Base-by-base conservation (phyloP, 2,797 vertebrate species). In the Pseudochirops cupreus region DNA sequence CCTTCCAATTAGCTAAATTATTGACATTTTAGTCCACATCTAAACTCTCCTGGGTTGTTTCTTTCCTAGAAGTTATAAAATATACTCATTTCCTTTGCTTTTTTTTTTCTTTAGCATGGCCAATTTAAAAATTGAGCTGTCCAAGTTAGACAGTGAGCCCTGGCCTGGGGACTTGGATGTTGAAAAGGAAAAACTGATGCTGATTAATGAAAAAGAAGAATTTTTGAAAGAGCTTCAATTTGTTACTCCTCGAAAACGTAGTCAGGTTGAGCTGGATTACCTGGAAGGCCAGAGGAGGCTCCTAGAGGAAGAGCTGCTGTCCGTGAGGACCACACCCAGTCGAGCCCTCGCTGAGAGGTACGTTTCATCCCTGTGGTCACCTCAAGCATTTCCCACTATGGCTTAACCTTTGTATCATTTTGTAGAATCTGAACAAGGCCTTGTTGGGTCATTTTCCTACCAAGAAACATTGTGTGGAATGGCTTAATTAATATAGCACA, bases 211-310 rank as follows among this genome's bases (percentile, higher is more conserved):
- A 96, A 99, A 99, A 92, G 99, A 99, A 95, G 99, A 99, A 91
- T 98, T 99, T 93, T 96, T 99, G 96, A 99, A 99, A 95, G 99
- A 99, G 92, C 98, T 99, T 29, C 99, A 99, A 96, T 99, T 99
- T n/a, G 96, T 99, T 95, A 99, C 98, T 6, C 99, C 98, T 0
- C 97, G 99, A 29, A 98, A 97, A 56, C 99, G 99, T 94, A 98
- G 98, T 0, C 98, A 97, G 33, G 99, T 98, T 5, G 99, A 99
- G 50, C 93, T 99, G 87, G 98, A 98, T 56, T 98, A 94, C 33
- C 98, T 99, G 95, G 99, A 99, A 93, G 98, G 98, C 0, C 98
- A 99, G 94, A 98, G 99, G 91, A 99, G 98, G 95, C 98, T 98
- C 29, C 98, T 99, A 62, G 99, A 99, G 97, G 99, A 99, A 94